A percentile compares a stretch with the other conserved stretches of the same genome.
Conservation (phyloP, 2,888 invertebrate genomes). For the Chaitophorus viminalis region DNA sequence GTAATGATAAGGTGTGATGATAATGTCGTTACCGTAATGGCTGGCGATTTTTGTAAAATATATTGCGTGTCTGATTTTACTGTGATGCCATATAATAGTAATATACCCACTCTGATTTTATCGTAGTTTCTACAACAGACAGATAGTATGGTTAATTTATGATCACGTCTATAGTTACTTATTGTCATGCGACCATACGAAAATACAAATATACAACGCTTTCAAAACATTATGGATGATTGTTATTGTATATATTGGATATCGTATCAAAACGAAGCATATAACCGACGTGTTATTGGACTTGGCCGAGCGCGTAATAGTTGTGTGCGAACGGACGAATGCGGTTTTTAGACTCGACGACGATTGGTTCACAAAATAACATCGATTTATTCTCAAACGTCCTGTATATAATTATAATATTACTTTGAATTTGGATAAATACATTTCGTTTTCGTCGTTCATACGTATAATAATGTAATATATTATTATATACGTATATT, state of each 20-base stretch:
- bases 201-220: background rate
- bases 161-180: conserved; percentile 16
- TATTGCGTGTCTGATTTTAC: conserved; percentile 21
- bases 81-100: background rate
- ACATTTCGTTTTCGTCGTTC: too few species aligned
- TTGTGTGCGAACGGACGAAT: background rate
- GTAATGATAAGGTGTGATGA: conserved; percentile 12
- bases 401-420: too few species aligned
- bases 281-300: background rate
- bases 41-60: background rate
- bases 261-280: background rate
- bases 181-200: conserved; percentile 9
- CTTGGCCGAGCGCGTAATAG: background rate
- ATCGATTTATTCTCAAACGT: too few species aligned
- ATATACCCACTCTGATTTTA: conserved; percentile 25
- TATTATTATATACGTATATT: too few species aligned
- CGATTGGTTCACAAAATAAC: background rate
- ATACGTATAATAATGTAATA: too few species aligned
- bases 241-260: background rate
- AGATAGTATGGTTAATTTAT: background rate
- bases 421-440: too few species aligned
- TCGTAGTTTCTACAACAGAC: background rate
- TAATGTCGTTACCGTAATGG: conserved; percentile 9
- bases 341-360: background rate
- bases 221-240: background rate